Base-by-base conservation (phyloP, 2,113 vertebrate species). In the Calidris pygmaea region DNA sequence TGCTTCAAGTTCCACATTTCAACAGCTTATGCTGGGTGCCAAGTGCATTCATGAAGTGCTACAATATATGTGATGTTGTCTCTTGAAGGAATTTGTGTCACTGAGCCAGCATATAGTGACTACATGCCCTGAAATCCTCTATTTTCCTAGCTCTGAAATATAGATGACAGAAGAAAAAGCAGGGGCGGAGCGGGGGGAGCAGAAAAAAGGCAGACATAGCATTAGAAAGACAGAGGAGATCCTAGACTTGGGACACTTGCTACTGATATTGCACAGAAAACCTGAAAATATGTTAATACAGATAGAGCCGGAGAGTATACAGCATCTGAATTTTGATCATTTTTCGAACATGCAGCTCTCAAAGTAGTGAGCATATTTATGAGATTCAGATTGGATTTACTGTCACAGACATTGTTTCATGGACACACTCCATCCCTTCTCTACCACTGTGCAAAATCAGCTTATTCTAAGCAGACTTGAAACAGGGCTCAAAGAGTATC, bases 351-450 rank as follows among this genome's bases (percentile, higher is more conserved):
- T 37, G 27, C 60, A 87, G 47, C 27, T 89, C 39, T 89, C 52
- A 55, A 89, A 90, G n/a, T 39, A 68, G 30, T 9, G 71, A 85
- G 47, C 8, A 9, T 79, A 73, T 79, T 90, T 68, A 70, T 82
- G 85, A 93, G 73, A 21, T 88, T 94, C 55, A 76, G 55, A 43
- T 13, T 70, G 45, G 66, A 88, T 89, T 92, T 93, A 29, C 45
- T 75, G 73, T 53, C 71, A 85, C 35, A 59, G 73, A 24, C 45
- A 14, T 50, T 83, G 71, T 89, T 93, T 92, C 85, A 58, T 6
- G 29, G 39, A 43, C 53, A 70, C 5, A 21, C 9, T 74, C 62
- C 45, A 67, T 39, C 35, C 52, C 70, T 66, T 85, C 26, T 27
- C 10, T 41, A 56, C 34, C 16, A 27, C 55, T 29, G 8, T 81